Conservation (phyloP, 1,140 invertebrate species). For the Drosophila ohnishii region DNA sequence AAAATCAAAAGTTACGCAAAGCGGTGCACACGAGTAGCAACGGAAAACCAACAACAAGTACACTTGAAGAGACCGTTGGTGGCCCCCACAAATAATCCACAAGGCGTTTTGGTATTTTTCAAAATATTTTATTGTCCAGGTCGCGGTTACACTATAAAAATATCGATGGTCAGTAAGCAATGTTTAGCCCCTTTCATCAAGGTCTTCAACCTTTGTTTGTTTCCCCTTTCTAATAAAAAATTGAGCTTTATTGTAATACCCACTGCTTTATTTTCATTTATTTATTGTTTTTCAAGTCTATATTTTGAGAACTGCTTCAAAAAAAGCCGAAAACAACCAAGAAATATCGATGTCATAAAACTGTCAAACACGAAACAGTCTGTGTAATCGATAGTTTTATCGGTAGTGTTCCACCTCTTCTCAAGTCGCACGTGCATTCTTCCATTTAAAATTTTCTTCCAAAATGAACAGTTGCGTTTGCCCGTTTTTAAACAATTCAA, state of each 20-base stretch:
- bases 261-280: not conserved
- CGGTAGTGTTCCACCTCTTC: not conserved
- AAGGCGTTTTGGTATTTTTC: not conserved
- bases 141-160: not conserved
- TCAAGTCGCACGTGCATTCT: conserved; percentile 15
- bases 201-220: too few species aligned
- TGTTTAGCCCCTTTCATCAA: not conserved
- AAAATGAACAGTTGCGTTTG: conserved; percentile 14
- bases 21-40: conserved; percentile 20
- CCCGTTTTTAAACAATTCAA: not conserved
- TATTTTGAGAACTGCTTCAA: not conserved
- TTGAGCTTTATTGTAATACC: too few species aligned
- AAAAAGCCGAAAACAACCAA: too few species aligned
- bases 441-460: conserved; percentile 14
- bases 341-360: not conserved
- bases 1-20: conserved; percentile 55
- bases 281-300: not conserved
- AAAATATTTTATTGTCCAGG: too few species aligned
- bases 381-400: not conserved
- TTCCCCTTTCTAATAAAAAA: too few species aligned
- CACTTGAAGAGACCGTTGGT: not conserved
- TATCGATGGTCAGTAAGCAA: not conserved
- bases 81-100: not conserved
- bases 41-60: conserved; percentile 27
- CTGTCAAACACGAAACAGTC: not conserved